A percentile compares a stretch with the other conserved stretches of the same genome.
phyloP scores from a whole-genome alignment of 2,113 vertebrate genomes.

The Seriola dumerili region DNA sequence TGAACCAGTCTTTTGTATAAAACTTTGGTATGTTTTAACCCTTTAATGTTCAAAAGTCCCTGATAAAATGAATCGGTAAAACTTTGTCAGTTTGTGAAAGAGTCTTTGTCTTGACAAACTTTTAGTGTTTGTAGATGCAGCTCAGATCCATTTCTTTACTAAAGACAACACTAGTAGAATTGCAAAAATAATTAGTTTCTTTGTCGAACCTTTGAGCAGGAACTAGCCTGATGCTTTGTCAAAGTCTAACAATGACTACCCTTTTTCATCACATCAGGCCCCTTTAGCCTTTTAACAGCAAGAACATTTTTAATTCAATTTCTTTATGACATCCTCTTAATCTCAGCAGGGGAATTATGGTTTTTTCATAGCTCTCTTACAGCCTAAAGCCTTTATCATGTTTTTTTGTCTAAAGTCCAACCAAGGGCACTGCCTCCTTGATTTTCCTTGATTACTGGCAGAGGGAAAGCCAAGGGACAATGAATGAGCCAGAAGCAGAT shows the following conservation, averaged over 20 bases:
- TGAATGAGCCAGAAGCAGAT: slow-evolving; percentile 41
- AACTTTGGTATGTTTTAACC: slow-evolving; percentile 1
- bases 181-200: neutral
- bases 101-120: neutral
- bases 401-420: slow-evolving; percentile 52
- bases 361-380: slow-evolving; percentile 57
- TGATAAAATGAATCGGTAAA: neutral
- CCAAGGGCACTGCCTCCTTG: slow-evolving; percentile 68
- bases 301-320: slow-evolving; percentile 46
- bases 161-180: neutral
- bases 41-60: neutral
- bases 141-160: neutral
- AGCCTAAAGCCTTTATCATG: slow-evolving; percentile 63
- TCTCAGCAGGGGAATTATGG: slow-evolving; percentile 65
- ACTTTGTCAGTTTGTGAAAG: neutral
- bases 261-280: slow-evolving; percentile 33
- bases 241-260: slow-evolving; percentile 16
- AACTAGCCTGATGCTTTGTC: slow-evolving; percentile 7
- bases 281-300: slow-evolving; percentile 18
- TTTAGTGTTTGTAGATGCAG: neutral
- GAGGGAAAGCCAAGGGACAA: slow-evolving; percentile 25
- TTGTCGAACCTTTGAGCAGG: slow-evolving; percentile 1
- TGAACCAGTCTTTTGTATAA: neutral
- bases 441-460: slow-evolving; percentile 45
- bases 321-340: slow-evolving; percentile 61